These are phyloP conservation scores for Bombus confusus DNA, from an alignment of 1,140 invertebrate species.

Conservation along the genomic window DNA sequence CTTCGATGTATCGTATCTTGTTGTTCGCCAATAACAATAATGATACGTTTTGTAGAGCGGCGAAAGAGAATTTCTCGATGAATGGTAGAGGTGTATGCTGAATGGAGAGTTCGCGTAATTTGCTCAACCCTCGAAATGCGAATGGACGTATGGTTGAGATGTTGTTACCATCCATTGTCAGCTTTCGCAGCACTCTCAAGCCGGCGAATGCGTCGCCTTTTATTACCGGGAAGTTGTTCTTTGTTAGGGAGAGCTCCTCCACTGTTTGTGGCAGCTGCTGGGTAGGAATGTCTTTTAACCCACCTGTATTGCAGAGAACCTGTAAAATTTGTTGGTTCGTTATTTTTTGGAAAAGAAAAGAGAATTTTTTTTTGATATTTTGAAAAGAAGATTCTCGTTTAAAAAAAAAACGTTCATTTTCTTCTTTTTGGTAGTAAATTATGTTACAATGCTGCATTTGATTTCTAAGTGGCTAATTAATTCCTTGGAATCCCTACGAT, in stretches of 20 bases:
- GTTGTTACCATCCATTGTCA: constrained; percentile 91
- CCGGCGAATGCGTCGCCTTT: constrained; percentile 90
- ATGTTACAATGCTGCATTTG: neutral
- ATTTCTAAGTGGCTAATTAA: neutral
- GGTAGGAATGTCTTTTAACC: constrained; percentile 89
- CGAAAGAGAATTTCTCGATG: constrained; percentile 90
- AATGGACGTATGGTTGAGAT: constrained; percentile 90
- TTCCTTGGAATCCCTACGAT: neutral
- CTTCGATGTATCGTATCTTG: constrained; percentile 89
- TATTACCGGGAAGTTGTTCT: constrained; percentile 90
- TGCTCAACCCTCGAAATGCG: constrained; percentile 90
- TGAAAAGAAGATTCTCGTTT: no score
- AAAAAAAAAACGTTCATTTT: no score
- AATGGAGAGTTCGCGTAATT: constrained; percentile 89
- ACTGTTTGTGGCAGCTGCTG: constrained; percentile 87
- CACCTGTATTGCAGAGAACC: constrained; percentile 93
- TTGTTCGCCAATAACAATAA: constrained; percentile 90
- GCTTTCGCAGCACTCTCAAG: constrained; percentile 87
- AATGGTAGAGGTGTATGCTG: constrained; percentile 90
- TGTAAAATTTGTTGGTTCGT: constrained; percentile 72
- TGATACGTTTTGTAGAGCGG: constrained; percentile 90
- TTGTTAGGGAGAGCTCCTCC: constrained; percentile 90
- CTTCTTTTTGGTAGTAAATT: neutral
- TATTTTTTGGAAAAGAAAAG: neutral
- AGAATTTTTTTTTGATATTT: neutral